phyloP scores from a whole-genome alignment of 2,888 invertebrate species.

The Tetrapedia diversipes region DNA sequence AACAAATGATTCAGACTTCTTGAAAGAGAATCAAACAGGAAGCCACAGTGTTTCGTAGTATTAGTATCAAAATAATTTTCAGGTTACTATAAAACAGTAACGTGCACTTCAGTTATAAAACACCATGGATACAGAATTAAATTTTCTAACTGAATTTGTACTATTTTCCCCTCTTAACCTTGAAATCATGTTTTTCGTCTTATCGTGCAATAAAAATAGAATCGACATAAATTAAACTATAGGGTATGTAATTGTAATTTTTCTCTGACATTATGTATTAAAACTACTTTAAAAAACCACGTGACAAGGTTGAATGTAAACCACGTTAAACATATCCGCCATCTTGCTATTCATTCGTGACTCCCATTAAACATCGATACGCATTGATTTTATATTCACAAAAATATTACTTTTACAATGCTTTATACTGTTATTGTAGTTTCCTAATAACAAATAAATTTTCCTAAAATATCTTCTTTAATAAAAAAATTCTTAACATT shows the following conservation, averaged over 20 bases:
- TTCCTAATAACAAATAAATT: too few relatives aligned
- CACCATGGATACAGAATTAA: slow-evolving; percentile 46
- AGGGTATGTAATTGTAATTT: too few relatives aligned
- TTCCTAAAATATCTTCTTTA: accelerated
- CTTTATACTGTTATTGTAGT: not conserved
- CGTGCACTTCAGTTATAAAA: slow-evolving; percentile 49
- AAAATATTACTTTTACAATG: not conserved
- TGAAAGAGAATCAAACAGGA: not conserved
- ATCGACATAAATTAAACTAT: not conserved
- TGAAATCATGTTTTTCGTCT: not conserved
- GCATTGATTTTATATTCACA: slow-evolving; percentile 7
- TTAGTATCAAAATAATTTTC: slow-evolving; percentile 37
- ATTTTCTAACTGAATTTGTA: slow-evolving; percentile 32
- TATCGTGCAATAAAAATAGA: too few relatives aligned
- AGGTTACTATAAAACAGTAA: slow-evolving; percentile 46
- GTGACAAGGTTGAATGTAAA: slow-evolving; percentile 55
- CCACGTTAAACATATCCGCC: slow-evolving; percentile 56
- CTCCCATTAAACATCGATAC: slow-evolving; percentile 35
- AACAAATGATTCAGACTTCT: not conserved
- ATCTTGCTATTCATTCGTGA: slow-evolving; percentile 53
- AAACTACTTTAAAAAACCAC: slow-evolving; percentile 35
- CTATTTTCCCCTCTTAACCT: not conserved
- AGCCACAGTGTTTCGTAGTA: not conserved
- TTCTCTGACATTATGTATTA: not conserved
- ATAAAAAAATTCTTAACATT: not conserved